These are phyloP conservation scores for Tyto alba DNA, from an alignment of 2,113 vertebrate genomes.

Conservation along the genomic window DNA sequence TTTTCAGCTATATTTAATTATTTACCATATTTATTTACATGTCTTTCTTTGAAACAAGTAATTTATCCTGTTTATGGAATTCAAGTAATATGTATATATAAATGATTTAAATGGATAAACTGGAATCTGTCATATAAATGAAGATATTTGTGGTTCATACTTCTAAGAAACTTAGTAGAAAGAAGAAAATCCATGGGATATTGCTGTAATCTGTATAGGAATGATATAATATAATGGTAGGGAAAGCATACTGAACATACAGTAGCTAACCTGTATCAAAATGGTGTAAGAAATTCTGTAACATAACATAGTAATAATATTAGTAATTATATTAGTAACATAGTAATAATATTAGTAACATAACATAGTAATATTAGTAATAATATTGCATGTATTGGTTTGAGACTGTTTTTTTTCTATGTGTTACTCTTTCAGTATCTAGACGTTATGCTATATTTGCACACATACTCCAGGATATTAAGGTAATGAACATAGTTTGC, in stretches of 20 bases:
- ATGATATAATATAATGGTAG: background rate
- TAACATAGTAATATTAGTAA: too few relatives aligned
- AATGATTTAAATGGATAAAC: background rate
- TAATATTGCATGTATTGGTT: background rate
- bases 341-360: too few relatives aligned
- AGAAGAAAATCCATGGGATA: background rate
- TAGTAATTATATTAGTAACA: too few relatives aligned
- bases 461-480: background rate
- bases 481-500: background rate
- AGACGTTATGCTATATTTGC: background rate
- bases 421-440: background rate
- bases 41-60: background rate
- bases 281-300: background rate
- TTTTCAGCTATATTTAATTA: background rate
- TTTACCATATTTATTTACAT: background rate
- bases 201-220: background rate
- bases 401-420: background rate
- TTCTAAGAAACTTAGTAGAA: background rate
- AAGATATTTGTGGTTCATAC: background rate
- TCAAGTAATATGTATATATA: background rate
- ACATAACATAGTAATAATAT: fast-evolving
- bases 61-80: background rate
- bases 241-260: background rate
- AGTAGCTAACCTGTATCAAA: background rate
- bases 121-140: background rate